These are phyloP conservation scores for Macrotis lagotis DNA, from an alignment of 2,113 vertebrate genomes.

Conservation along the genomic window DNA sequence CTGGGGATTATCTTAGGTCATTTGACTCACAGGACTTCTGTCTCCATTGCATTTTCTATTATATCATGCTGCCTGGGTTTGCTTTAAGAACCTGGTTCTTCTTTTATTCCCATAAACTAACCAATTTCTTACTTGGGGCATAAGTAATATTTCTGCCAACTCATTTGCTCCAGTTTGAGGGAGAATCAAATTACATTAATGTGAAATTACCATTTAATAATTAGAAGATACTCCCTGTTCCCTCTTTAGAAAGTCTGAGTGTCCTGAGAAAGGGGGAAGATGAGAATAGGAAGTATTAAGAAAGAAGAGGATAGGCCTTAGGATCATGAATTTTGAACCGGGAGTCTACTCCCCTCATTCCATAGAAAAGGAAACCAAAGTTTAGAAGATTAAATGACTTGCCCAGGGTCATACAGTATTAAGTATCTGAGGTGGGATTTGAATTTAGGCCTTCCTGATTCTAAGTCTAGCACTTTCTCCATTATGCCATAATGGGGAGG, in stretches of 20 bases:
- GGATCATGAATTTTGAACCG: background rate
- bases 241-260: background rate
- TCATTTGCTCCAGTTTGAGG: background rate
- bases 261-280: background rate
- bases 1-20: background rate
- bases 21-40: background rate
- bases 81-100: background rate
- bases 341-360: background rate
- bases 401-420: background rate
- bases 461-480: background rate
- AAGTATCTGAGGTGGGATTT: background rate
- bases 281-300: background rate
- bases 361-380: background rate
- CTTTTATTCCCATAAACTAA: background rate
- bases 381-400: background rate
- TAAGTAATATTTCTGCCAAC: background rate
- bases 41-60: background rate
- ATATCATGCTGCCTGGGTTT: background rate
- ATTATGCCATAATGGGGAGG: background rate
- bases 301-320: background rate
- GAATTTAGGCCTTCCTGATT: background rate
- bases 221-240: background rate
- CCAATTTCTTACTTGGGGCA: background rate
- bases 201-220: background rate
- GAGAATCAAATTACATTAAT: slow-evolving; percentile 20